Percentiles rank a stretch among this genome's conserved stretches.
These are phyloP conservation scores for Agrotis clavis DNA, from an alignment of 2,888 invertebrate genomes.

Conservation along the genomic window DNA sequence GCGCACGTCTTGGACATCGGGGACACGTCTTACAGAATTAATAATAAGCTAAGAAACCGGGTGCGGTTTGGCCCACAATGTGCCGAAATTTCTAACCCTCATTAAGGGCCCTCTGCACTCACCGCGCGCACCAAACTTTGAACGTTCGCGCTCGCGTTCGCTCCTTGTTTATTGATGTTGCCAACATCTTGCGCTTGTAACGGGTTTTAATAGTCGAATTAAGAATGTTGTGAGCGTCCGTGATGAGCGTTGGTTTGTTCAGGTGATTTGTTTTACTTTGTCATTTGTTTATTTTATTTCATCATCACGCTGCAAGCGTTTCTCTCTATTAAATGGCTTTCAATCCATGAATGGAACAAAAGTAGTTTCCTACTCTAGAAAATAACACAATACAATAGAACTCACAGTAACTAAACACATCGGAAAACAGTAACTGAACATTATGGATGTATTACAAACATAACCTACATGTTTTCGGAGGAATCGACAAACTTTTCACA, in stretches of 20 bases:
- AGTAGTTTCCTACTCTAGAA: background rate
- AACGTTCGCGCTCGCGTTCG: constrained; percentile 86
- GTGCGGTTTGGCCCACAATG: constrained; percentile 89
- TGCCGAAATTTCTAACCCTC: constrained; percentile 91
- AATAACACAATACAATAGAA: constrained; percentile 5
- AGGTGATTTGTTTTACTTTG: constrained; percentile 73
- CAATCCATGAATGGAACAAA: background rate
- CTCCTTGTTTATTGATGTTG: constrained; percentile 88
- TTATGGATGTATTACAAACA: constrained; percentile 52
- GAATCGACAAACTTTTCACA: constrained; percentile 58
- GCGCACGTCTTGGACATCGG: constrained; percentile 92
- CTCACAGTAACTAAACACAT: constrained; percentile 24
- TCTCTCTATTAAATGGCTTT: background rate
- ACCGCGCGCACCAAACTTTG: constrained; percentile 87
- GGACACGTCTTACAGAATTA: constrained; percentile 92
- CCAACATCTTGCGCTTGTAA: constrained; percentile 86
- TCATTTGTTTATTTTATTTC: constrained; percentile 53
- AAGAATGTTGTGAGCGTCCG: constrained; percentile 83
- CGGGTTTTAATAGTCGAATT: constrained; percentile 88
- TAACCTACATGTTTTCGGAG: constrained; percentile 56
- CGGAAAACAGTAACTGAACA: constrained; percentile 38
- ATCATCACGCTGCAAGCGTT: background rate
- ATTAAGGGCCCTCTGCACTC: constrained; percentile 90
- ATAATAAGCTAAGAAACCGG: constrained; percentile 91
- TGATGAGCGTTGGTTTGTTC: constrained; percentile 67